These are phyloP conservation scores for Leucoma salicis DNA, from an alignment of 2,888 invertebrate species.

Conservation along the genomic window DNA sequence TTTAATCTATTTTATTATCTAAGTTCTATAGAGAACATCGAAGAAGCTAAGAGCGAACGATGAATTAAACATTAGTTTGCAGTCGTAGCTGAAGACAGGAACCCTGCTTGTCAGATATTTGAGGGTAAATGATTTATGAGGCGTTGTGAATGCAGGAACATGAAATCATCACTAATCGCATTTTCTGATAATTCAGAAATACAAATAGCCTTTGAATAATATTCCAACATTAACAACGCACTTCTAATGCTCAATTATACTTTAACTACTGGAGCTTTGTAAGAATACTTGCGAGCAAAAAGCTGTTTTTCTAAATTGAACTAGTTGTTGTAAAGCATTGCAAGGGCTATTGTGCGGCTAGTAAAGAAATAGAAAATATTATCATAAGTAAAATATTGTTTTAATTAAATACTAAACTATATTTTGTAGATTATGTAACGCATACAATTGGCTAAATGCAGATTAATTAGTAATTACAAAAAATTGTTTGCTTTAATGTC, in stretches of 20 bases:
- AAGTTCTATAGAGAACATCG: neutral
- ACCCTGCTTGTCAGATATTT: slow-evolving; percentile 75
- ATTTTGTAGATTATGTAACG: neutral
- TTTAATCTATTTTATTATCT: slow-evolving; percentile 5
- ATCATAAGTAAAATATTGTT: slow-evolving; percentile 22
- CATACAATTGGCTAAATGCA: neutral
- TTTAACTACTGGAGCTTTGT: slow-evolving; percentile 46
- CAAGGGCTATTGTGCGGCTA: slow-evolving; percentile 66
- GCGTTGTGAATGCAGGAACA: slow-evolving; percentile 51
- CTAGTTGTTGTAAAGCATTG: slow-evolving; percentile 63
- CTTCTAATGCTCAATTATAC: slow-evolving; percentile 71
- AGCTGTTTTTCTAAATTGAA: slow-evolving; percentile 54
- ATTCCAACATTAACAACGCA: slow-evolving; percentile 56
- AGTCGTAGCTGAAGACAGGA: slow-evolving; percentile 76
- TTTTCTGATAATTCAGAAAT: slow-evolving; percentile 12
- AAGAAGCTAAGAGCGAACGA: neutral
- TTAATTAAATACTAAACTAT: slow-evolving; percentile 19
- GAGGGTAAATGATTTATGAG: slow-evolving; percentile 48
- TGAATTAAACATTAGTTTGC: slow-evolving; percentile 11
- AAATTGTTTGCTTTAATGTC: too few relatives aligned
- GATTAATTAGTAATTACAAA: slow-evolving; percentile 10
- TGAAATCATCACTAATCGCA: slow-evolving; percentile 24
- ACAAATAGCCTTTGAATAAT: slow-evolving; percentile 24
- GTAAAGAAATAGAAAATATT: slow-evolving; percentile 44
- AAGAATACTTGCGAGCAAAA: slow-evolving; percentile 59